Percentiles rank a stretch among this genome's conserved stretches.
phyloP scores from a whole-genome alignment of 2,113 vertebrate species.

The Madoqua kirkii region DNA sequence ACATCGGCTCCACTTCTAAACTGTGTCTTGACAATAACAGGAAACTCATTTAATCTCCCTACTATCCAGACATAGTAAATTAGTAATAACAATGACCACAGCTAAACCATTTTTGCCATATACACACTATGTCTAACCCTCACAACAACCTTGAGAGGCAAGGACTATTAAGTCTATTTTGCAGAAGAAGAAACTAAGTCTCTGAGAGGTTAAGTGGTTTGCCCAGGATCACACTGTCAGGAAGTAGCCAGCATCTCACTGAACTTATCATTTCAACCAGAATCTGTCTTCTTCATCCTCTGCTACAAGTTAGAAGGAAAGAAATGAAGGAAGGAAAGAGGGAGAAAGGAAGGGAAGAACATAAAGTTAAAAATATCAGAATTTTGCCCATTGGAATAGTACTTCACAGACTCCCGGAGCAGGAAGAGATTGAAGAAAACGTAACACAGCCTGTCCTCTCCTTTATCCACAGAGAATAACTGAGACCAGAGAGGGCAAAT shows the following conservation, averaged over 20 bases:
- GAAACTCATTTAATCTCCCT: neutral
- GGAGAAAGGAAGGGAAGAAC: neutral
- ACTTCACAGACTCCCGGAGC: neutral
- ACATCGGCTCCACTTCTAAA: neutral
- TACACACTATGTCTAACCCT: too few relatives aligned
- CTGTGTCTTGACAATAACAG: neutral
- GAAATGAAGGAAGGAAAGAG: neutral
- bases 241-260: neutral
- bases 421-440: neutral
- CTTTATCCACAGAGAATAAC: neutral
- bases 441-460: neutral
- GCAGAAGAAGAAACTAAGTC: neutral
- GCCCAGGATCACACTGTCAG: neutral
- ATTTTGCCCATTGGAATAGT: neutral
- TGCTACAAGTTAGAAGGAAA: neutral
- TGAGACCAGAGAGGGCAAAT: neutral
- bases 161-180: neutral
- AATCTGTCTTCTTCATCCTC: neutral
- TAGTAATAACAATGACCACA: neutral
- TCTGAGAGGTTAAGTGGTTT: neutral
- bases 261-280: neutral
- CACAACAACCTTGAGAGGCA: neutral
- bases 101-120: neutral
- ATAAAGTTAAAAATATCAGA: neutral
- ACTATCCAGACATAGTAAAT: neutral